Conservation (phyloP, 2,113 vertebrate genomes). For the Scopus umbretta region DNA sequence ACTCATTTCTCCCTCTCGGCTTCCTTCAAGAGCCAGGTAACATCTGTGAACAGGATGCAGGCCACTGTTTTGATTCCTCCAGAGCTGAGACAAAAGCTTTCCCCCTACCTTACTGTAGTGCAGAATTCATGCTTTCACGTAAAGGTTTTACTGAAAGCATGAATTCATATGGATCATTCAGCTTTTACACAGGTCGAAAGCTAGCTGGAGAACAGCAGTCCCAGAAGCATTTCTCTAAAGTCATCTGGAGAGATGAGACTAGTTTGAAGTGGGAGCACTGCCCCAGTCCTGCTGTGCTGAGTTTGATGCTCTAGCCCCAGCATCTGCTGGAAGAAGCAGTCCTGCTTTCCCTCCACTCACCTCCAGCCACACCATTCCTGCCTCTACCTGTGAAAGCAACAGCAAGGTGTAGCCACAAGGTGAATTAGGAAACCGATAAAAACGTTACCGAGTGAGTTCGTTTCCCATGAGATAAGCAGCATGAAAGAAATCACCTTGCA, state of each 20-base stretch:
- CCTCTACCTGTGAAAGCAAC: neutral
- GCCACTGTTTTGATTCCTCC: neutral
- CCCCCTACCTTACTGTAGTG: neutral
- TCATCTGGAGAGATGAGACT: neutral
- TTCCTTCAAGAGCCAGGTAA: neutral
- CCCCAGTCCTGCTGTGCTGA: fast-evolving
- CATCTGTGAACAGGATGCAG: neutral
- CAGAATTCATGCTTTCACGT: neutral
- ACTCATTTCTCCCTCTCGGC: neutral
- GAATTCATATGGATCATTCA: neutral
- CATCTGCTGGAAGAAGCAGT: neutral
- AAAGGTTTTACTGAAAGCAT: neutral
- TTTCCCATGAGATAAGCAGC: constrained; percentile 4
- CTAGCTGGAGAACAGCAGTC: neutral
- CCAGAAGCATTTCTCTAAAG: neutral
- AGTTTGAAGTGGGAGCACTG: neutral
- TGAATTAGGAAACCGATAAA: neutral
- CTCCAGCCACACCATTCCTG: neutral
- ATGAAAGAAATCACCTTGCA: neutral
- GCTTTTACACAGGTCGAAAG: neutral
- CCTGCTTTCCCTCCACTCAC: neutral
- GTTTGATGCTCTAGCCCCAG: neutral
- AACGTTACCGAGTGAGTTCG: neutral
- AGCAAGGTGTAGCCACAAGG: neutral
- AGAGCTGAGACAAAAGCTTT: neutral